Conservation (phyloP, 2,113 vertebrate genomes). For the Neolamprologus brichardi region DNA sequence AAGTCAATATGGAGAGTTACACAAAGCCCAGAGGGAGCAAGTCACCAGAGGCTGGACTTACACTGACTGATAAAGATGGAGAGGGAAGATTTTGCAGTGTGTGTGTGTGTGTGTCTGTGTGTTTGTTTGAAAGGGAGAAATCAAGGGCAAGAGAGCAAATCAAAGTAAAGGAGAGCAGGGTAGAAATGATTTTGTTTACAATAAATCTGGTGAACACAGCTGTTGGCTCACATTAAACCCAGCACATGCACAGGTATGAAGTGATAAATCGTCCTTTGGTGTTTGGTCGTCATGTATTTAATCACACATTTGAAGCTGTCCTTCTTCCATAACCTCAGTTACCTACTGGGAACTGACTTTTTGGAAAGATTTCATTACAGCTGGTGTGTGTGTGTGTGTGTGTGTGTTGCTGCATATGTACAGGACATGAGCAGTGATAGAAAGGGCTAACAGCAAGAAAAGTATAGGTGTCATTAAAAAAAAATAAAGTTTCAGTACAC, state of each 20-base stretch:
- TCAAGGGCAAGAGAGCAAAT: background rate
- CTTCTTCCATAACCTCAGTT: background rate
- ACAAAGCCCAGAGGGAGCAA: constrained; percentile 36
- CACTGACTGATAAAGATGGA: constrained; percentile 17
- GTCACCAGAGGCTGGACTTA: constrained; percentile 36
- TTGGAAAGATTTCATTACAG: background rate
- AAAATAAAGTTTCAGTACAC: background rate
- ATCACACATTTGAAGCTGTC: constrained; percentile 25
- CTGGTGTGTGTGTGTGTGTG: background rate
- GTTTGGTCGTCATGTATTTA: constrained; percentile 20
- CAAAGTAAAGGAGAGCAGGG: background rate
- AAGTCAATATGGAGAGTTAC: constrained; percentile 56
- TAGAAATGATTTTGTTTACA: background rate
- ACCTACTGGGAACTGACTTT: background rate
- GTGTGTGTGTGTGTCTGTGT: background rate
- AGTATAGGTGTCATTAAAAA: background rate
- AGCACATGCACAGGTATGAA: background rate
- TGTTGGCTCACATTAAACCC: constrained; percentile 10
- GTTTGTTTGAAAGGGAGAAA: background rate
- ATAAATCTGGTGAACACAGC: background rate
- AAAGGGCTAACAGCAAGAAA: background rate
- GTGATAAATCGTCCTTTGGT: constrained; percentile 14
- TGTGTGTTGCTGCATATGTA: background rate
- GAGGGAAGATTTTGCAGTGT: background rate
- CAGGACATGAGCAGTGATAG: background rate